phyloP scores from a whole-genome alignment of 2,888 invertebrate species.

The Orthosia cruda region DNA sequence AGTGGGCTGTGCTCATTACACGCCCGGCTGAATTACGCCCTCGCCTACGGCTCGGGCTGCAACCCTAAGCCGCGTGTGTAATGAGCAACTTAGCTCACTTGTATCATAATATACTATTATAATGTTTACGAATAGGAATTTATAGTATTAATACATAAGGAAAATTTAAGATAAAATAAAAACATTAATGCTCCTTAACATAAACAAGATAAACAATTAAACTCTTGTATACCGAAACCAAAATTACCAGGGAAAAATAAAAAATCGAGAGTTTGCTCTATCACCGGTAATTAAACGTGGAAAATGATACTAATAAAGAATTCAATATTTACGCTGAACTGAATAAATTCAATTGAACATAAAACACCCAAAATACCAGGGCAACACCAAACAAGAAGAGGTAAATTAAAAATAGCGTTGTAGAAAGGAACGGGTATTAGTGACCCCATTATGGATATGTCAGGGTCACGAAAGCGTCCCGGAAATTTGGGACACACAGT shows the following conservation, averaged over 20 bases:
- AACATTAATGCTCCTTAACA: neutral
- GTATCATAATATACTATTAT: too few species aligned
- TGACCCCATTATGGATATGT: slow-evolving; percentile 57
- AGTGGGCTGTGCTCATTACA: too few species aligned
- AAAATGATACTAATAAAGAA: neutral
- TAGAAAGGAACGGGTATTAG: slow-evolving; percentile 59
- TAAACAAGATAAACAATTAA: slow-evolving; percentile 1
- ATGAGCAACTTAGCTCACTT: too few species aligned
- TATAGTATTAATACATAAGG: neutral
- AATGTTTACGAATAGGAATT: neutral
- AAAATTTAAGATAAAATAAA: neutral
- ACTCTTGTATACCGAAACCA: neutral
- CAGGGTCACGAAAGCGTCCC: slow-evolving; percentile 49
- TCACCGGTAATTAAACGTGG: neutral
- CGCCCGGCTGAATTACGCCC: too few species aligned
- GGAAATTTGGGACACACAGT: slow-evolving; percentile 60
- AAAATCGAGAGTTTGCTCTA: neutral
- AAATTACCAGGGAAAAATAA: neutral
- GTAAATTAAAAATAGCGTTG: slow-evolving; percentile 55
- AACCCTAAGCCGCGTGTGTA: too few species aligned
- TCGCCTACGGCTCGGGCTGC: too few species aligned
- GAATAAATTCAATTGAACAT: slow-evolving; percentile 11
- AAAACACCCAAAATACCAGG: slow-evolving; percentile 36
- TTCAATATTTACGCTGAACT: neutral
- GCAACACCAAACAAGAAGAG: slow-evolving; percentile 44